A percentile compares a stretch with the other conserved stretches of the same genome.
Conservation (phyloP, 1,140 invertebrate species). For the Drosophila orena region DNA sequence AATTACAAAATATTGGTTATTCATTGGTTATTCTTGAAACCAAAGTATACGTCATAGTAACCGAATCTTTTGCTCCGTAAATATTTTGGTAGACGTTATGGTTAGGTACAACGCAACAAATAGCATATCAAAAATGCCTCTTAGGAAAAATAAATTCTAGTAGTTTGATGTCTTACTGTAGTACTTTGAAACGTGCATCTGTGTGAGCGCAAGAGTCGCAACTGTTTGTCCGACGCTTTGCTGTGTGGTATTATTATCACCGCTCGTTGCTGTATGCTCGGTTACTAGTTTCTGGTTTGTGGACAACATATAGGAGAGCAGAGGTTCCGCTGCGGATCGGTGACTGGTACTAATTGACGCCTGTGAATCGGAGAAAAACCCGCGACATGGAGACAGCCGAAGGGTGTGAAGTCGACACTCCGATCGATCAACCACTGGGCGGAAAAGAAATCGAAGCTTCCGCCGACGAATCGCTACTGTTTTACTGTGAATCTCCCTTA, state of each 20-base stretch:
- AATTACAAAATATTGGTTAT: not conserved
- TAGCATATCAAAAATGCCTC: too few species aligned
- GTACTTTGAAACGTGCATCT: slow-evolving; percentile 1
- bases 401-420: slow-evolving; percentile 42
- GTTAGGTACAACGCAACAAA: too few species aligned
- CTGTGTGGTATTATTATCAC: slow-evolving; percentile 56
- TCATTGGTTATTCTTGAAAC: not conserved
- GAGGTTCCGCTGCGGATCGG: slow-evolving; percentile 41
- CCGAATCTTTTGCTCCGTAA: not conserved
- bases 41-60: too few species aligned
- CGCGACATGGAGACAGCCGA: slow-evolving; percentile 12
- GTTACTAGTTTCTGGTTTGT: slow-evolving; percentile 62
- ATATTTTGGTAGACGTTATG: too few species aligned
- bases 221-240: slow-evolving; percentile 45
- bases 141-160: not conserved
- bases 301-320: slow-evolving; percentile 59
- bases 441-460: slow-evolving; percentile 30
- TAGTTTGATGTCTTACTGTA: not conserved
- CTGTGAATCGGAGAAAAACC: slow-evolving; percentile 33
- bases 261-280: slow-evolving; percentile 24
- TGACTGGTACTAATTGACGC: slow-evolving; percentile 79
- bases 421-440: slow-evolving; percentile 18
- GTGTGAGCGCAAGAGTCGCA: slow-evolving; percentile 4
- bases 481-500: slow-evolving; percentile 42
- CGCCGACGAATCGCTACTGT: slow-evolving; percentile 13